phyloP scores from a whole-genome alignment of 2,797 vertebrate species.

The Cygnus olor region DNA sequence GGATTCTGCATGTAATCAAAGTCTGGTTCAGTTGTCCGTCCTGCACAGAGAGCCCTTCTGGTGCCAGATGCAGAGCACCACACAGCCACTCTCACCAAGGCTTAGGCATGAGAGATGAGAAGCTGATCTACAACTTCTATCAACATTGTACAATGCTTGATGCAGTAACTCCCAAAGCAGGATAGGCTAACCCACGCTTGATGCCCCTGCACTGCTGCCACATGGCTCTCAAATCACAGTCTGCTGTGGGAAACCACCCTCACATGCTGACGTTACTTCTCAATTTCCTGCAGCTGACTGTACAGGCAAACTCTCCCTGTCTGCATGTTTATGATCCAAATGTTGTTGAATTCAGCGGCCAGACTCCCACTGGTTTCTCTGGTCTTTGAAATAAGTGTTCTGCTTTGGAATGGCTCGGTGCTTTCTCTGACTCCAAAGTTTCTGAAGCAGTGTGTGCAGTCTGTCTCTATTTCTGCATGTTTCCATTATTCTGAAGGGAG shows the following conservation, averaged over 20 bases:
- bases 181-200: neutral
- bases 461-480: neutral
- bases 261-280: neutral
- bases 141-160: neutral
- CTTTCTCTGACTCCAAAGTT: neutral
- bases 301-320: neutral
- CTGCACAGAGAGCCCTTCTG: neutral
- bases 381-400: neutral
- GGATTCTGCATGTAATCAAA: neutral
- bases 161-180: neutral
- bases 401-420: neutral
- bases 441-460: conserved; percentile 1
- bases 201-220: neutral
- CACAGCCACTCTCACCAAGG: neutral
- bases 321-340: neutral
- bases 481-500: conserved; percentile 34
- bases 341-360: neutral
- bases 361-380: neutral
- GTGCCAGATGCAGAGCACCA: neutral
- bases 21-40: neutral
- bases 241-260: neutral
- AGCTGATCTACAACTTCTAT: neutral
- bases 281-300: neutral
- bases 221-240: neutral
- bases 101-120: neutral